These are phyloP conservation scores for Tryphoninae sp. DNA, from an alignment of 2,888 invertebrate species.

Conservation along the genomic window DNA sequence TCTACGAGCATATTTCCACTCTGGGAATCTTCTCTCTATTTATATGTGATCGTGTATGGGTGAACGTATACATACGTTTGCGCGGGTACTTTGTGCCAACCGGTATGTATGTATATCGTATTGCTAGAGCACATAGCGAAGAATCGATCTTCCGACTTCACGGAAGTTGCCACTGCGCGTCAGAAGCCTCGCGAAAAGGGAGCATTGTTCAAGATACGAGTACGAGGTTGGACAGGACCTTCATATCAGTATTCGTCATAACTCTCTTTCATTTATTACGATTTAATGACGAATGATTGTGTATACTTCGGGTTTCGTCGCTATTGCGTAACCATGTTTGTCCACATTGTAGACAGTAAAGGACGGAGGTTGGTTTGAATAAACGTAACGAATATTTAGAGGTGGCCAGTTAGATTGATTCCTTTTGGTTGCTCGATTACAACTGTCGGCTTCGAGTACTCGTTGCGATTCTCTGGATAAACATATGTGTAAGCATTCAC, in stretches of 20 bases:
- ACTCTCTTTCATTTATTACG: neutral
- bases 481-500: no score
- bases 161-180: constrained; percentile 24
- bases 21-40: neutral
- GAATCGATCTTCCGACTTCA: constrained; percentile 52
- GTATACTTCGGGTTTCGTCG: no score
- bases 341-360: no score
- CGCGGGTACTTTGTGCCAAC: neutral
- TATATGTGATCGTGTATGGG: neutral
- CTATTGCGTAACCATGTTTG: neutral
- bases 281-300: no score
- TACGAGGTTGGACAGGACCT: neutral
- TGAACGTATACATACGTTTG: neutral
- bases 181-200: constrained; percentile 46
- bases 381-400: no score
- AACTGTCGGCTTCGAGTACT: no score
- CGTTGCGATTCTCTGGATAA: no score
- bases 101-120: neutral
- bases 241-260: neutral
- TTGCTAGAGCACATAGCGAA: constrained; percentile 14
- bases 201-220: constrained; percentile 47
- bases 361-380: no score
- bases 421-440: no score
- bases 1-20: constrained; percentile 3
- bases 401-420: no score